These are phyloP conservation scores for Folsomia candida DNA, from an alignment of 2,888 invertebrate genomes.

Conservation along the genomic window DNA sequence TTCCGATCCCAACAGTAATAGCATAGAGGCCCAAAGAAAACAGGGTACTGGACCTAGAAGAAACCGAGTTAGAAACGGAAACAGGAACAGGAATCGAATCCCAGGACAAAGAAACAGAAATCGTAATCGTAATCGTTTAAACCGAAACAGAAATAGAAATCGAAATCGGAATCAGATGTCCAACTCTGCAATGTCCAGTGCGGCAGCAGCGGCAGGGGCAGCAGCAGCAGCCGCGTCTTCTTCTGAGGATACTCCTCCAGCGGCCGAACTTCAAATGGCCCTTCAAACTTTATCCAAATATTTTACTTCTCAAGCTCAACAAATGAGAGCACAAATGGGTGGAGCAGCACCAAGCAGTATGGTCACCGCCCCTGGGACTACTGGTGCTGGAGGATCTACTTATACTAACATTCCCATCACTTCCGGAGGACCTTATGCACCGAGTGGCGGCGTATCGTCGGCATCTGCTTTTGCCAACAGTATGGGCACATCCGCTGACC, in stretches of 20 bases:
- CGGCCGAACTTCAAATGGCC: not conserved
- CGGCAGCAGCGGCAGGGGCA: not conserved
- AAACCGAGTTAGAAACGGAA: not conserved
- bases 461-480: not conserved
- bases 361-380: not conserved
- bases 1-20: constrained; percentile 7
- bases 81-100: not conserved
- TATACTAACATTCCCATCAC: not conserved
- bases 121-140: not conserved
- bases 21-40: constrained; percentile 1
- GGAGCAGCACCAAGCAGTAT: not conserved
- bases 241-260: not conserved
- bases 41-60: not conserved
- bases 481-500: not conserved
- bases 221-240: not conserved
- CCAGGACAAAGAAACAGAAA: not conserved
- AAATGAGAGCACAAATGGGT: not conserved
- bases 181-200: not conserved
- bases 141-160: constrained; percentile 8
- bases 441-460: not conserved
- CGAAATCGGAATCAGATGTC: not conserved
- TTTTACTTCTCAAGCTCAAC: not conserved
- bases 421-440: constrained; percentile 4
- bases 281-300: not conserved
- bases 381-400: not conserved